Evolutionary conservation across 2,113 vertebrate species (phyloP), one percentile per base, ranked within the genome.

Genomic region (Tragelaphus imberbis): DNA sequence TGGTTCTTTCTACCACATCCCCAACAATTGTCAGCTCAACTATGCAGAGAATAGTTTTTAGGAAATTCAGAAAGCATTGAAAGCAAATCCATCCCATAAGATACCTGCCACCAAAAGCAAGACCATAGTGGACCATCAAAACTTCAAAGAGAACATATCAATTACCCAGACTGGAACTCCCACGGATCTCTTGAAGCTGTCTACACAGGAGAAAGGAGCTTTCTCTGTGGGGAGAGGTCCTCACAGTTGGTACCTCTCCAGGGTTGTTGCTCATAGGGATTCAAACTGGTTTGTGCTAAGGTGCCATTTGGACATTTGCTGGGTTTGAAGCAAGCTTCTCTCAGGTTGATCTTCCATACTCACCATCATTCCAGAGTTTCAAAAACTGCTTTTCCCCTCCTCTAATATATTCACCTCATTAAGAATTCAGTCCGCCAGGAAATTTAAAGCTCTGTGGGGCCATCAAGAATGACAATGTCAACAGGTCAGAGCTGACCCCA

Each of bases 381-480:
- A 88, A 61, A 88, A 82, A 51, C 2, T 13, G 16, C 23, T 49
- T 61, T 90, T 27, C 21, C 56, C 55, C 7, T 51, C 9, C 61
- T 28, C 1, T 10, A 11, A 58, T 0, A 13, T 3, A 23, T 36
- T 49, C 44, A 28, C 23, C 33, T 30, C 5, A 1, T 23, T 47
- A n/a, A 36, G 68, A 13, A 4, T 30, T 12, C 13, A 27, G 17
- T 2, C 81, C 49, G 15, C 27, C 36, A 28, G 33, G 55, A 30
- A 44, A 47, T 2, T 30, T 85, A 53, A 40, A 81, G 47, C 58
- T 40, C 44, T 6, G 28, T 65, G 65, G 77, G 84, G 3, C 21
- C 28, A 4, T 51, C 19, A 30, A 59, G 28, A 17, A 33, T 0
- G 4, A 1, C 68, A 8, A 0, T 28, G 0, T 15, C 3, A 3